Base-by-base conservation (phyloP, 1,140 invertebrate species). In the Diachasma alloeum region DNA sequence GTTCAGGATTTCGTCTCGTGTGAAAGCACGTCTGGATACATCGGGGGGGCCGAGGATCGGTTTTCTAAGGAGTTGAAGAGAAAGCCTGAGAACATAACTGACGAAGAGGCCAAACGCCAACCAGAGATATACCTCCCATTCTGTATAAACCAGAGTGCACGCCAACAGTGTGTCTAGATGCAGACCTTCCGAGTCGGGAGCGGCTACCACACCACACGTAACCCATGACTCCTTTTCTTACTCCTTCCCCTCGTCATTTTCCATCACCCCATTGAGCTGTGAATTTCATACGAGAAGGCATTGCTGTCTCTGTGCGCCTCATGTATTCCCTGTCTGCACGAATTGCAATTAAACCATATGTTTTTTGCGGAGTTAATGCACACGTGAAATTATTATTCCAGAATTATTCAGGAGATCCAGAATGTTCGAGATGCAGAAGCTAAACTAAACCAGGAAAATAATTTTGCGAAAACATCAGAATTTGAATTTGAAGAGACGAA, bases 261-360 rank as follows among this genome's bases (percentile, higher is more conserved):
- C 56, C 37, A 53, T 67, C 56, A 6, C 17, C 83, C 85, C 85
- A 83, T 80, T 78, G 82, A 83, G 86, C 87, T 88, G 31, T 31
- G 31, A 31, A 31, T 31, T 88, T 88, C 87, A 88, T 86, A 86
- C 85, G 84, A 84, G 84, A 53, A 6, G 6, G 31, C 31, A 53
- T 53, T 83, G 75, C 63, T 78, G 78, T 83, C 67, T 26, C 24
- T 72, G 48, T 74, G 37, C 66, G 22, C 63, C 19, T 44, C 66
- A 26, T 44, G 42, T 13, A 76, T 72, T 72, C 31, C 53, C 39
- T 48, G 59, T 68, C 56, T 42, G 74, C 69, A 74, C 63, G 59
- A 66, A 74, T 74, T 68, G 63, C 66, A 74, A 74, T 74, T 63
- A 63, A 63, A 63, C 59, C 59, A 63, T 63, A 4, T 63, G 59